Percentiles rank a stretch among this genome's conserved stretches.
phyloP scores from a whole-genome alignment of 2,797 vertebrate genomes.

The Scleropages formosus region DNA sequence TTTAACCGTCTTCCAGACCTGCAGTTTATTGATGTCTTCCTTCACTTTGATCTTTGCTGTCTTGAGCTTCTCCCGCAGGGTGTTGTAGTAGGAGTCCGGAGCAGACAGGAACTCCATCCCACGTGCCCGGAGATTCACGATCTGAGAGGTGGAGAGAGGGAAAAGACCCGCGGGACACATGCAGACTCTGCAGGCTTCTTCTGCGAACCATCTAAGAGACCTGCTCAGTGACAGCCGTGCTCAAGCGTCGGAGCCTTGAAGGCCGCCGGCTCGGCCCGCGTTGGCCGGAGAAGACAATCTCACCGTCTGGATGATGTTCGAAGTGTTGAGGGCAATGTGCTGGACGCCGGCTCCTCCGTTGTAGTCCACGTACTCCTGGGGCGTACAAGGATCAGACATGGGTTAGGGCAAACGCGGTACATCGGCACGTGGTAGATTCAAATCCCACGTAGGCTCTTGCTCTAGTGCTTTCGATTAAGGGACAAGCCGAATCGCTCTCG shows the following conservation, averaged over 20 bases:
- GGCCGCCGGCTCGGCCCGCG: too few relatives aligned
- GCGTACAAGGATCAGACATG: slow-evolving; percentile 1
- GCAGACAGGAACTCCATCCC: slow-evolving; percentile 75
- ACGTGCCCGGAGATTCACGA: slow-evolving; percentile 71
- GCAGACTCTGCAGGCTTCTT: neutral
- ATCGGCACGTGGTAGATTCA: too few relatives aligned
- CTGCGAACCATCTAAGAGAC: neutral
- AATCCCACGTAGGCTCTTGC: too few relatives aligned
- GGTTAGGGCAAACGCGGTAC: neutral
- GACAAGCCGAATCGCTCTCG: too few relatives aligned
- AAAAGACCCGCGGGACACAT: neutral
- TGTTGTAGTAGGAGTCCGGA: slow-evolving; percentile 71
- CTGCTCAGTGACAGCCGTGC: neutral
- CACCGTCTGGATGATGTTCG: slow-evolving; percentile 76
- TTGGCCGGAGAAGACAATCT: slow-evolving; percentile 44
- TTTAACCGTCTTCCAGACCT: slow-evolving; percentile 54
- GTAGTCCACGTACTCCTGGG: slow-evolving; percentile 79
- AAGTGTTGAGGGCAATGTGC: slow-evolving; percentile 78
- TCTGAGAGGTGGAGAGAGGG: slow-evolving; percentile 50
- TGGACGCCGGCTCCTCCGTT: slow-evolving; percentile 78
- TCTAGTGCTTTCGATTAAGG: neutral
- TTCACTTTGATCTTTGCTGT: slow-evolving; percentile 78
- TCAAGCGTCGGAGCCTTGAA: neutral
- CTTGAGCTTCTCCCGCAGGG: slow-evolving; percentile 68
- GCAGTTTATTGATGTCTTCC: slow-evolving; percentile 73